These are phyloP conservation scores for Cataglyphis albicans DNA, from an alignment of 2,888 invertebrate genomes.

Conservation along the genomic window DNA sequence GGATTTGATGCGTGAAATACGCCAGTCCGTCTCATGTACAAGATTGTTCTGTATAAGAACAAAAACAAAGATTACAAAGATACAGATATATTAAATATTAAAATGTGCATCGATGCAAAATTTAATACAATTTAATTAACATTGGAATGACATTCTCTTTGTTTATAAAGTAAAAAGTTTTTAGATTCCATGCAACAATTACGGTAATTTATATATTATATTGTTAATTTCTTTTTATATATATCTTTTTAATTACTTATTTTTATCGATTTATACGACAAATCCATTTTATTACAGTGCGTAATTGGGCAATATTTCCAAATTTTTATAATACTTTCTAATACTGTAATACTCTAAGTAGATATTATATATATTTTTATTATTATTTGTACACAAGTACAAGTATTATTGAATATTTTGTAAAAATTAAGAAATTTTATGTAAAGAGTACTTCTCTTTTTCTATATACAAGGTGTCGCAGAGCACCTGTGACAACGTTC, in stretches of 20 bases:
- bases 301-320: constrained; percentile 79
- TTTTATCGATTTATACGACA: constrained; percentile 50
- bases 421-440: neutral
- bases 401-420: neutral
- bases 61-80: constrained; percentile 69
- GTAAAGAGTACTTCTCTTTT: neutral
- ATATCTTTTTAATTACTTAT: constrained; percentile 71
- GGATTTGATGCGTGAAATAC: constrained; percentile 59
- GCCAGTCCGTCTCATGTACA: constrained; percentile 54
- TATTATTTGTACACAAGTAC: neutral
- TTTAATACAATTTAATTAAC: neutral
- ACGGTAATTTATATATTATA: neutral
- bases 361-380: constrained; percentile 61
- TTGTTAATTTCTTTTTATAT: constrained; percentile 55
- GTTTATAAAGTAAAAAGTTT: neutral
- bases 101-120: neutral
- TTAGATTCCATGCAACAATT: neutral
- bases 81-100: constrained; percentile 59
- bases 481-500: too few species aligned
- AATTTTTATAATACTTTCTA: constrained; percentile 79
- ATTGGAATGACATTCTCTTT: neutral
- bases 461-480: neutral
- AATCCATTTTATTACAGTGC: constrained; percentile 62
- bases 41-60: constrained; percentile 64
- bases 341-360: constrained; percentile 79